Evolutionary conservation across 2,113 vertebrate genomes (phyloP).

Genomic region (Charadrius vociferus): DNA sequence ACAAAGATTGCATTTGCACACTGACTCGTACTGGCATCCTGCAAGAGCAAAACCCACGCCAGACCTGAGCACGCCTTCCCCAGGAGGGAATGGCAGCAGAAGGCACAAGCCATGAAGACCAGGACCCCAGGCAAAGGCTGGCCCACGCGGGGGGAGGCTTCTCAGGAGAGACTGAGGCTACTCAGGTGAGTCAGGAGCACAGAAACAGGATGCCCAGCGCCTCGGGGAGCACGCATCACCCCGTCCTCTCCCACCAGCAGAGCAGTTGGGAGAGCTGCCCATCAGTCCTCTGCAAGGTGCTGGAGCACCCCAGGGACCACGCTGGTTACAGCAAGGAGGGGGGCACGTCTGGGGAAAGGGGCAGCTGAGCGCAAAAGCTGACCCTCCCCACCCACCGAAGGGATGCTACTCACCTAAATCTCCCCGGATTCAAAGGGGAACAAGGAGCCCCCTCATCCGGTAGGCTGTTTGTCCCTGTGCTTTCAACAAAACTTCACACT

Average conservation of each 20-base stretch:
- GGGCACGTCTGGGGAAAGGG: accelerated
- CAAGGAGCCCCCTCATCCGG: background rate
- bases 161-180: background rate
- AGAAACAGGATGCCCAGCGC: background rate
- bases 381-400: background rate
- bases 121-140: background rate
- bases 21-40: accelerated
- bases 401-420: background rate
- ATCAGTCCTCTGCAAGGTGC: accelerated
- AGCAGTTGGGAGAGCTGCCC: background rate
- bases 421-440: background rate
- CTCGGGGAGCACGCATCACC: accelerated
- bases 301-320: background rate
- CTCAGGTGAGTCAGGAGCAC: background rate
- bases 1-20: background rate
- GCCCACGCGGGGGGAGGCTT: accelerated
- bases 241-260: background rate
- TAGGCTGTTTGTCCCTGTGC: background rate
- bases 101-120: background rate
- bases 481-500: conserved; percentile 29
- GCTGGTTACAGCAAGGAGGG: background rate
- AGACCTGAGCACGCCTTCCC: accelerated
- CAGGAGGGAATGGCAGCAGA: background rate
- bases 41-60: background rate
- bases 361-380: background rate